Evolutionary conservation across 2,113 vertebrate species (phyloP).

Genomic region (Muscicapa adusta): DNA sequence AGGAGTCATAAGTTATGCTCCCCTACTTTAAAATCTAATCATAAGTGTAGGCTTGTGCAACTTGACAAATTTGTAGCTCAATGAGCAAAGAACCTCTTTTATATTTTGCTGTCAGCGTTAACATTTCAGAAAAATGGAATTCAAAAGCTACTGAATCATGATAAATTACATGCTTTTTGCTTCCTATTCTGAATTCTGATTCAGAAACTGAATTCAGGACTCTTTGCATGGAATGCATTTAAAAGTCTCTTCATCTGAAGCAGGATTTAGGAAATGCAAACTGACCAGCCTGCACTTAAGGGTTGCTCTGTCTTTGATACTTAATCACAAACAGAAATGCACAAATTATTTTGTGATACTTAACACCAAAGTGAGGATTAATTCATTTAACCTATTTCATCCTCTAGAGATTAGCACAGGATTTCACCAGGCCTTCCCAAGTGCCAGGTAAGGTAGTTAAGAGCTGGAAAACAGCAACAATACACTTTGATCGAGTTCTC

Average conservation of each 20-base stretch:
- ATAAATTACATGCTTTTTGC: not conserved
- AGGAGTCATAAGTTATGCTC: not conserved
- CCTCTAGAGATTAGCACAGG: not conserved
- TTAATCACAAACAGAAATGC: not conserved
- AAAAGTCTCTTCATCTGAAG: not conserved
- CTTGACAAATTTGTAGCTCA: not conserved
- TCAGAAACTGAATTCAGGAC: not conserved
- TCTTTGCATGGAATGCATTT: not conserved
- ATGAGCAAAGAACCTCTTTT: not conserved
- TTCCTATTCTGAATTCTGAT: not conserved
- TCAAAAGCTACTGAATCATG: not conserved
- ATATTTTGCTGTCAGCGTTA: not conserved
- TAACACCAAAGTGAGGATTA: not conserved
- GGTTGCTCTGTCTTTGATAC: not conserved
- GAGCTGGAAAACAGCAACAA: not conserved
- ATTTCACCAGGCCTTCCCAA: not conserved
- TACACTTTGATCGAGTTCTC: not conserved
- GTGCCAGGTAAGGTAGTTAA: not conserved
- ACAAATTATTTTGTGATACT: not conserved
- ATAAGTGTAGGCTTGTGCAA: not conserved
- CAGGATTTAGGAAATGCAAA: not conserved
- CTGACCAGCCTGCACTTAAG: not conserved
- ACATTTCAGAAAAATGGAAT: not conserved
- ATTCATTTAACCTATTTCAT: not conserved
- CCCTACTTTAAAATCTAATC: not conserved